Evolutionary conservation across 1,140 invertebrate genomes (phyloP), one percentile per base, ranked within the genome.

Genomic region (Bombyx mandarina): DNA sequence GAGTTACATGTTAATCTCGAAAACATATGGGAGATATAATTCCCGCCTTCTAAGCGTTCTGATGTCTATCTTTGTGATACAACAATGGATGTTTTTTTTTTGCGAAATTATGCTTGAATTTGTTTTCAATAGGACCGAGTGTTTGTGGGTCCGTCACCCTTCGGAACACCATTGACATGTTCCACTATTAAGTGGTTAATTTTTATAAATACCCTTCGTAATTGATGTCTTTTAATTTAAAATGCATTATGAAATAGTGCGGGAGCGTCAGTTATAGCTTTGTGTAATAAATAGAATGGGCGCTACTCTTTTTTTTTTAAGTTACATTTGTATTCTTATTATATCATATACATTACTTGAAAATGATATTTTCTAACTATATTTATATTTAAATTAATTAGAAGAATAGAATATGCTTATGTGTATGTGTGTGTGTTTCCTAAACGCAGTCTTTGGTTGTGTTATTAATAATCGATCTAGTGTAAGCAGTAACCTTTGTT

Each of bases 71-170:
- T 85, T 86, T 86, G 79, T 86, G 68, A 65, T 69, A 63, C 58
- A 71, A 85, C 82, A 86, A 86, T 78, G 57, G 77, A 49, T 65
- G 12, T 82, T 85, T 86, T 83, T 86, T 83, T 79, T 79, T 72
- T 58, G 60, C 63, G 69, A 83, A 86, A 84, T 79, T 82, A 73
- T 71, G 65, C 72, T 69, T 71, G 44, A 63, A 68, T 73, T 75
- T 66, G 4, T 70, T 69, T 67, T 67, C 55, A 53, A 75, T 68
- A 69, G 67, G 55, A 51, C 66, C 58, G 60, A 56, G 1, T 35
- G 26, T 78, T 68, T 78, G 80, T 79, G 74, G 73, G 62, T 71
- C 61, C 75, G 63, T 73, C 69, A 77, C 66, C 73, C 64, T 75
- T 79, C 79, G 73, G 73, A 63, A 59, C 68, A 67, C 76, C 74